Evolutionary conservation across 2,797 vertebrate genomes (phyloP).

Genomic region (Gallinago solitaria): DNA sequence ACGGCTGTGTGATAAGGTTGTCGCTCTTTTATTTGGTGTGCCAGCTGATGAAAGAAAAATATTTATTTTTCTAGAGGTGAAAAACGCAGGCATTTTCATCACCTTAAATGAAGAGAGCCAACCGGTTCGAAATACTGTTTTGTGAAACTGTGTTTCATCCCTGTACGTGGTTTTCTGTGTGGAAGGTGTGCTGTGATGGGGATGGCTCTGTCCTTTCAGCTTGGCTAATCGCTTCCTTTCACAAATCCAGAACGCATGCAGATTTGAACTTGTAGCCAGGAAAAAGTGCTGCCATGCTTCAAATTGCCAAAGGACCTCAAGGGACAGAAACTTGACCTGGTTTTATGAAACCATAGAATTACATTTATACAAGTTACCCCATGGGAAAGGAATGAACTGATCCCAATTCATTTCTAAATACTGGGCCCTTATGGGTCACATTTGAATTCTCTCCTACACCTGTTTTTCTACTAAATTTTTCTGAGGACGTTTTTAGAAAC

Average conservation of each 20-base stretch:
- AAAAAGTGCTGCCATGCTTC: slow-evolving; percentile 76
- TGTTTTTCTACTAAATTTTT: slow-evolving; percentile 71
- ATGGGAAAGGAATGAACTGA: slow-evolving; percentile 78
- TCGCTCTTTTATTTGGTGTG: slow-evolving; percentile 1
- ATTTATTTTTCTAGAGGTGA: background rate
- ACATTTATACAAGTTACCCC: slow-evolving; percentile 82
- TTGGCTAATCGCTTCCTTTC: slow-evolving; percentile 35
- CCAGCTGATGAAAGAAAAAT: background rate
- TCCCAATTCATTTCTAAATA: slow-evolving; percentile 80
- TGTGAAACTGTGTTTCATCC: background rate
- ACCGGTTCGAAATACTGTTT: background rate
- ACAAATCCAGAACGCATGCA: slow-evolving; percentile 56
- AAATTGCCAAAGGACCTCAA: slow-evolving; percentile 76
- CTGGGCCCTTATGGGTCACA: slow-evolving; percentile 73
- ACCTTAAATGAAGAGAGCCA: slow-evolving; percentile 6
- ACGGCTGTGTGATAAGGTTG: background rate
- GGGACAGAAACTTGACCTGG: slow-evolving; percentile 83
- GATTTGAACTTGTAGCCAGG: slow-evolving; percentile 76
- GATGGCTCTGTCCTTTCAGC: slow-evolving; percentile 20
- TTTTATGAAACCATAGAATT: slow-evolving; percentile 85
- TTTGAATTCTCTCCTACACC: slow-evolving; percentile 75
- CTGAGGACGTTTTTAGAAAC: slow-evolving; percentile 52
- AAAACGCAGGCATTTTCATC: background rate
- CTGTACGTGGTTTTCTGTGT: background rate
- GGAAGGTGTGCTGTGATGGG: slow-evolving; percentile 31